Evolutionary conservation across 2,113 vertebrate species (phyloP), one percentile per base, ranked within the genome.

Genomic region (Sphaerodactylus townsendi): DNA sequence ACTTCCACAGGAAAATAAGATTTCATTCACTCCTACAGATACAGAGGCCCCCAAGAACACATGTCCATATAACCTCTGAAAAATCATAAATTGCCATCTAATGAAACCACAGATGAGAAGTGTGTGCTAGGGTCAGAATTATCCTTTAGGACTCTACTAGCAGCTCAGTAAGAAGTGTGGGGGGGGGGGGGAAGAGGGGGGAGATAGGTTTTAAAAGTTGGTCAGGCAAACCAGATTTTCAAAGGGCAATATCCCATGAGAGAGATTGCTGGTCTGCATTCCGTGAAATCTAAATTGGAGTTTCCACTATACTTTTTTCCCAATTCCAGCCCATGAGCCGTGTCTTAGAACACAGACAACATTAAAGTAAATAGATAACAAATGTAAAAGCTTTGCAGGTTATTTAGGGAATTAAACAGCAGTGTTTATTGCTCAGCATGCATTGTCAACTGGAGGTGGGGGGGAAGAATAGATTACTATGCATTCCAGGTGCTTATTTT

Each of bases 11-110:
- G 39, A 35, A 93, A 94, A 89, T 87, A 93, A 91, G 79, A 89
- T 77, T n/a, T 64, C 39, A 95, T 92, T 87, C 88, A 87, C 85
- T 89, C 35, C 84, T 66, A 89, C 85, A 90, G 88, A 92, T 92
- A 88, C 28, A 87, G 81, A n/a, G 19, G 75, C 28, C 76, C 85
- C 66, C 50, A 91, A 66, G 82, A 92, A 91, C 86, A 91, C 89
- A 88, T 89, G 92, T 79, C 89, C 88, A 90, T 59, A 73, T 94
- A 93, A 90, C 93, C 93, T 96, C 90, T 94, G 93, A 94, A 88
- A 86, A 95, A 95, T 71, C 91, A 93, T 91, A 93, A 93, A 95
- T 86, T 93, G 94, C 90, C 90, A 91, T 74, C 93, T 92, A 94
- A 96, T 89, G 89, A 95, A 96, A 93, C 83, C 85, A 89, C 69